Conservation (phyloP, 2,797 vertebrate species). For the Epinephelus malabaricus region DNA sequence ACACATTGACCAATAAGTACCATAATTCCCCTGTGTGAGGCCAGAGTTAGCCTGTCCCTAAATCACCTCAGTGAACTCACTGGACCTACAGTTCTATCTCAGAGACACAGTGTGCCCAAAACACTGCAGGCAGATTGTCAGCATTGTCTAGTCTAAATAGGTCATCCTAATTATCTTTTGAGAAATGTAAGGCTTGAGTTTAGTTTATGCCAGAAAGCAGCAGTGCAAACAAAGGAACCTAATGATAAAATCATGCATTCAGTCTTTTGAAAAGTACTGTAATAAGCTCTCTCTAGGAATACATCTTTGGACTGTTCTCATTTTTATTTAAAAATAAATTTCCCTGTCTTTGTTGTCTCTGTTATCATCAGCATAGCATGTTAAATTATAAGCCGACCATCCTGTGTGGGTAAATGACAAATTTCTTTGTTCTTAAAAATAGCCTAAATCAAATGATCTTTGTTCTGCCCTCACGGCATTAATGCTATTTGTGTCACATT, state of each 20-base stretch:
- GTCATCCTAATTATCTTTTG: conserved; percentile 43
- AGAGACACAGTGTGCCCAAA: conserved; percentile 26
- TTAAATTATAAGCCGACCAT: not conserved
- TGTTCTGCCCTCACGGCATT: conserved; percentile 14
- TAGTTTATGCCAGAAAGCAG: conserved; percentile 18
- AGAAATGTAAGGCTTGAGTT: conserved; percentile 25
- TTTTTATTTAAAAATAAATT: not conserved
- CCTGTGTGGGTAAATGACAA: conserved; percentile 12
- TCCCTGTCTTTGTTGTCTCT: not conserved
- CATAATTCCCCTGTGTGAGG: not conserved
- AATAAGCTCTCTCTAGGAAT: not conserved
- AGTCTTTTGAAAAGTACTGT: not conserved
- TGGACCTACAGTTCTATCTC: conserved; percentile 17
- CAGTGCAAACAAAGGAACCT: conserved; percentile 13
- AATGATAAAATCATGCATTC: conserved; percentile 10
- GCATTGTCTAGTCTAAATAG: conserved; percentile 39
- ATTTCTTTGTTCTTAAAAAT: conserved; percentile 20
- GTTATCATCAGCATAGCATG: not conserved
- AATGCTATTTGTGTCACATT: conserved; percentile 17
- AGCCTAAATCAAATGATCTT: conserved; percentile 15
- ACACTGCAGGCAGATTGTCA: conserved; percentile 30
- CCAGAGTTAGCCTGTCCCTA: conserved; percentile 20
- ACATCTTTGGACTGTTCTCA: not conserved
- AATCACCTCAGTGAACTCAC: conserved; percentile 27
- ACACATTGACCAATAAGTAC: not conserved